Conservation (phyloP, 2,888 invertebrate genomes). For the Phyto melanocephala region DNA sequence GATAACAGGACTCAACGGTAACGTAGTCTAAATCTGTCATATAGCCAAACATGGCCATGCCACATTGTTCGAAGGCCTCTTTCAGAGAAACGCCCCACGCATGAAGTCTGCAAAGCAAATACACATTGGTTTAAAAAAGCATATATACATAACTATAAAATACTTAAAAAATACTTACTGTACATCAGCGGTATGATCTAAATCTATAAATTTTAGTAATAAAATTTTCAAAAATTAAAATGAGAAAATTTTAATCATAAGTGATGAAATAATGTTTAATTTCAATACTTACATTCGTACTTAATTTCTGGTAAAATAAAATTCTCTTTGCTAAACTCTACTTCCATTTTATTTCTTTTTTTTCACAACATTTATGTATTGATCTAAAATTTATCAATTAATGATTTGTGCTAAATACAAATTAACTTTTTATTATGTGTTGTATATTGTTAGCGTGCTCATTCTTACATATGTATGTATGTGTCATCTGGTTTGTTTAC, state of each 20-base stretch:
- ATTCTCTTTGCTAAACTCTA: constrained; percentile 82
- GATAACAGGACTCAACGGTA: constrained; percentile 87
- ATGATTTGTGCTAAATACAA: background rate
- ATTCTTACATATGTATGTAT: background rate
- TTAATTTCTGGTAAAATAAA: constrained; percentile 83
- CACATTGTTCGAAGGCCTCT: constrained; percentile 97
- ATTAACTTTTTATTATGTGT: background rate
- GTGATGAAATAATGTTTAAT: background rate
- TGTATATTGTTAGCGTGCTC: background rate
- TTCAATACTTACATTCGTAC: constrained; percentile 88
- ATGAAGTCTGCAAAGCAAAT: constrained; percentile 84
- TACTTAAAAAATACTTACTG: constrained; percentile 86
- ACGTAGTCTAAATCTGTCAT: constrained; percentile 95
- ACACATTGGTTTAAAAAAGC: background rate
- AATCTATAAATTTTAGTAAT: constrained; percentile 81
- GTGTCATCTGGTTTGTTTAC: constrained; percentile 51
- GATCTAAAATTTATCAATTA: background rate
- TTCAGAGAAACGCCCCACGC: constrained; percentile 92
- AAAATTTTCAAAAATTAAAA: constrained; percentile 2
- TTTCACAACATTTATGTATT: background rate
- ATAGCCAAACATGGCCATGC: constrained; percentile 97
- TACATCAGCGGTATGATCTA: constrained; percentile 99
- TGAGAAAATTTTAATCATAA: background rate
- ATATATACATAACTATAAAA: background rate
- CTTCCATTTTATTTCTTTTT: constrained; percentile 75